A percentile compares a stretch with the other conserved stretches of the same genome.
Conservation (phyloP, 2,113 vertebrate species). For the Alosa alosa region DNA sequence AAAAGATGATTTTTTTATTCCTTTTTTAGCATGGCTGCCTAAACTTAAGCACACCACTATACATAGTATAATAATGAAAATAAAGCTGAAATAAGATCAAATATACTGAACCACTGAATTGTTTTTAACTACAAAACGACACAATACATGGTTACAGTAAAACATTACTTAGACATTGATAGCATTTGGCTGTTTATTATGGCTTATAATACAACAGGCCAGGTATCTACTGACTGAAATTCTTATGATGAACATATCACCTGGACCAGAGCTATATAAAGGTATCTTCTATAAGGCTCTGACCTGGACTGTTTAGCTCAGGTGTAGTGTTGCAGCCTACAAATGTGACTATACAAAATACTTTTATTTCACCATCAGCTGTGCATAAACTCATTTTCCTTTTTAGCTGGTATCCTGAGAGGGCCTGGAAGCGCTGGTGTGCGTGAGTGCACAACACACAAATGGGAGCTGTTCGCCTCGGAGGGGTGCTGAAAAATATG, state of each 20-base stretch:
- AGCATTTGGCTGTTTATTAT: too few species aligned
- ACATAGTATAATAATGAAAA: too few species aligned
- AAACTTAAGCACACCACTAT: too few species aligned
- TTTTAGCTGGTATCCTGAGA: not conserved
- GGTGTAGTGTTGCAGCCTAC: not conserved
- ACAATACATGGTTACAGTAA: too few species aligned
- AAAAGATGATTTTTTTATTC: too few species aligned
- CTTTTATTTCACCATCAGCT: not conserved
- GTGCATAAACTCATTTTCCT: not conserved
- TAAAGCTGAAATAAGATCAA: too few species aligned
- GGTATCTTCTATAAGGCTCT: too few species aligned
- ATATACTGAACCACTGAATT: too few species aligned
- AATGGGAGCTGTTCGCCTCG: constrained; percentile 46
- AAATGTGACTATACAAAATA: not conserved
- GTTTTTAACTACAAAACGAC: too few species aligned
- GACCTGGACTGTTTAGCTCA: not conserved
- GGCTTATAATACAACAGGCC: too few species aligned
- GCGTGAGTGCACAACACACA: not conserved
- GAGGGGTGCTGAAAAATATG: constrained; percentile 53
- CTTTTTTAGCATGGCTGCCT: too few species aligned
- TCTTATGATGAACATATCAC: not conserved
- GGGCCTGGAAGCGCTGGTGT: not conserved
- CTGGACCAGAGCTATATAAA: not conserved
- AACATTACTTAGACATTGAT: too few species aligned
- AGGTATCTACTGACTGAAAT: not conserved